A percentile compares a stretch with the other conserved stretches of the same genome.
phyloP scores from a whole-genome alignment of 2,888 invertebrate species.

The Poecilobothrus nobilitatus region DNA sequence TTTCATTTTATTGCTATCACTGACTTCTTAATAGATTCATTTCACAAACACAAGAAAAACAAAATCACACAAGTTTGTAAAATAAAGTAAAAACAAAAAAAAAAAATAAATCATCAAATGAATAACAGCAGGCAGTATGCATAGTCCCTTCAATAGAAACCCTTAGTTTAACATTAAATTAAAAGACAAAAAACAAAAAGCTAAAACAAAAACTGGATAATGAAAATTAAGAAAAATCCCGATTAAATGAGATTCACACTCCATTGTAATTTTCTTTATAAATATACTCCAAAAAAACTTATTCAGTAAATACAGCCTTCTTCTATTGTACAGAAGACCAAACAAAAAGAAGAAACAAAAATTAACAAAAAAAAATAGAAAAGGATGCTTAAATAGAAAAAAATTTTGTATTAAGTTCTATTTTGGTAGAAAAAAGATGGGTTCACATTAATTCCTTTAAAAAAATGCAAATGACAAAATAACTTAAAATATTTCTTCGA shows the following conservation, averaged over 20 bases:
- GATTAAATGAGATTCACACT: conserved; percentile 4
- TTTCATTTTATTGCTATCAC: background rate
- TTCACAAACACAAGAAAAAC: background rate
- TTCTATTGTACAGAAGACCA: background rate
- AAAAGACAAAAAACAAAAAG: background rate
- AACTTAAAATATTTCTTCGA: too few species aligned
- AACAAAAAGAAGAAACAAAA: background rate
- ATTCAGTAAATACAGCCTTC: background rate
- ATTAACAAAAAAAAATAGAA: background rate
- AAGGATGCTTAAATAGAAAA: background rate
- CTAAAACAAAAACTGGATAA: background rate
- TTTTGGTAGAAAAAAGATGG: too few species aligned
- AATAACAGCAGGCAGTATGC: background rate
- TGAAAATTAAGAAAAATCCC: conserved; percentile 2
- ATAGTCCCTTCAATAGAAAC: background rate
- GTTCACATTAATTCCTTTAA: too few species aligned
- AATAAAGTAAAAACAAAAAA: background rate
- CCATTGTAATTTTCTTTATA: background rate
- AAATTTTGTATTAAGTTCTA: too few species aligned
- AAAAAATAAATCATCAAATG: background rate
- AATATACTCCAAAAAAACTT: background rate
- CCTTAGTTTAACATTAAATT: background rate
- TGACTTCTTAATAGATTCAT: background rate
- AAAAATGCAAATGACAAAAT: too few species aligned
- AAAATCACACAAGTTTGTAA: background rate